Conservation (phyloP, 1,140 invertebrate species). For the Aphaenogaster rudis region DNA sequence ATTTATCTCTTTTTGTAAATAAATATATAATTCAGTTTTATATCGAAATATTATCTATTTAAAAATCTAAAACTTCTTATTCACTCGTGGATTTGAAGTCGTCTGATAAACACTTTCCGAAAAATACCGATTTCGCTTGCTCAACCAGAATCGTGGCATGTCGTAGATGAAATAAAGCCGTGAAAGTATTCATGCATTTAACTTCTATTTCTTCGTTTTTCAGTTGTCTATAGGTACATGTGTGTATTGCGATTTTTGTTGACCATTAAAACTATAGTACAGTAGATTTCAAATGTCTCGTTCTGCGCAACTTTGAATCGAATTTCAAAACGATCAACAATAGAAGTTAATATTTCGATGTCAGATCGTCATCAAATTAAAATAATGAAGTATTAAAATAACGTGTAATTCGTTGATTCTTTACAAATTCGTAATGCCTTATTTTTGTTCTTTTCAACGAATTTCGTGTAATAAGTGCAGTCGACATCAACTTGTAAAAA, state of each 20-base stretch:
- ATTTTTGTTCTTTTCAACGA: not conserved
- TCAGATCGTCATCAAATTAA: not conserved
- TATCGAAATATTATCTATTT: conserved; percentile 9
- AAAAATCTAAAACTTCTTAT: conserved; percentile 27
- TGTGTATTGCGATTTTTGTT: not conserved
- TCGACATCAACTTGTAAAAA: not conserved
- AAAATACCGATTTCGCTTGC: not conserved
- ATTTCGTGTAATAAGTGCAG: not conserved
- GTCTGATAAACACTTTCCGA: not conserved
- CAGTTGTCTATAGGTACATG: not conserved
- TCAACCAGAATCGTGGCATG: not conserved
- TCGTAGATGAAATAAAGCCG: not conserved
- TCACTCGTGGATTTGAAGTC: not conserved
- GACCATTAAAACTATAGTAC: not conserved
- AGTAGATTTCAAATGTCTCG: not conserved
- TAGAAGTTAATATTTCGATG: not conserved
- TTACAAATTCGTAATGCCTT: not conserved
- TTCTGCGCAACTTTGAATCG: not conserved
- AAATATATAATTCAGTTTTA: conserved; percentile 22
- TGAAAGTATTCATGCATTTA: not conserved
- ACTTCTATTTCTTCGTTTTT: not conserved
- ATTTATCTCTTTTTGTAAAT: not conserved
- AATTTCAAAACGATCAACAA: not conserved
- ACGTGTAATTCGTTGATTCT: not conserved
- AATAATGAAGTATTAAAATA: not conserved